Evolutionary conservation across 2,113 vertebrate genomes (phyloP), one percentile per base, ranked within the genome.

Genomic region (Copsychus sechellarum): DNA sequence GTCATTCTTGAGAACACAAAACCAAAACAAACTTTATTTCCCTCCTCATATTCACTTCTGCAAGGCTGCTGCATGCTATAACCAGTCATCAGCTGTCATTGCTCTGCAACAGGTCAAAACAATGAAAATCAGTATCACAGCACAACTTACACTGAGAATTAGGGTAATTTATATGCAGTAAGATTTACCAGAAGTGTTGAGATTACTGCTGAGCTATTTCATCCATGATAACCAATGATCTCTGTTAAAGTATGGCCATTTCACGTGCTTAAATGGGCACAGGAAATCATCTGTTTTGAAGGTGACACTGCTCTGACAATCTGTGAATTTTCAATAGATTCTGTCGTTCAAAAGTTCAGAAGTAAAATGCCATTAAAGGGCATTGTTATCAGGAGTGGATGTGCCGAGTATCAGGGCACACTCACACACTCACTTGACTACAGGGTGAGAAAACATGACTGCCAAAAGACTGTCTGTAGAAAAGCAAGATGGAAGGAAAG

Each of bases 361-460:
- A 78, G 14, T 47, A 69, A 86, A 84, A 50, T 31, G 8, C 29
- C 29, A 33, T 26, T 66, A 57, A 66, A 70, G 25, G 17, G 13
- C 36, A 50, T 36, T 0, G 0, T 25, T 64, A 8, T 45, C 0
- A 10, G 28, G n/a, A 40, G 47, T 28, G 47, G 22, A 57, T 36
- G 6, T 47, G 43, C 40, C 0, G 0, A n/a, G 7, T 18, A 42
- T 23, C 0, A 1, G 11, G 36, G 24, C n/a, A 43, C n/a, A 16
- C 3, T 61, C 20, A 18, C 12, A 14, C 22, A 18, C 11, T 65
- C 11, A 8, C 40, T 33, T 5, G 1, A 21, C 36, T 23, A 11
- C 7, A 73, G 34, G 34, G 48, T 47, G 21, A 79, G 28, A 86
- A 80, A 76, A 86, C 3, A 20, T 3, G 6, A 53, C 40, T 31